Evolutionary conservation across 2,113 vertebrate species (phyloP).

Genomic region (Oostethus manadensis): DNA sequence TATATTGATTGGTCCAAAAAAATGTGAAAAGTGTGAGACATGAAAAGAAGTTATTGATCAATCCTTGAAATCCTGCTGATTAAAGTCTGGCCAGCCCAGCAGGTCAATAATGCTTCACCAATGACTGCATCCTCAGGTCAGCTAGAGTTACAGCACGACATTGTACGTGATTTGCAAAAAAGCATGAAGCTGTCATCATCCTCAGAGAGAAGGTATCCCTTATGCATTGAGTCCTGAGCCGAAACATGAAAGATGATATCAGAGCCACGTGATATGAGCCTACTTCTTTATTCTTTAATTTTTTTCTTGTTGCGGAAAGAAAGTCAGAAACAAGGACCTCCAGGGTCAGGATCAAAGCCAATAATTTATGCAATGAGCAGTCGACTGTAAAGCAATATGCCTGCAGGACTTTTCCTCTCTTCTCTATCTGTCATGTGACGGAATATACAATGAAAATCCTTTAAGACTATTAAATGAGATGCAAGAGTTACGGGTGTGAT

Average conservation of each 20-base stretch:
- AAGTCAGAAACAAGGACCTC: conserved; percentile 44
- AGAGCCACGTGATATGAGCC: conserved; percentile 21
- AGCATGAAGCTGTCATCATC: background rate
- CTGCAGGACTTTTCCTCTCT: conserved; percentile 31
- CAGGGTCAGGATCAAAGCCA: conserved; percentile 41
- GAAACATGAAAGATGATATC: conserved; percentile 27
- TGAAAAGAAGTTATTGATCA: conserved; percentile 70
- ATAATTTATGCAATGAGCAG: conserved; percentile 19
- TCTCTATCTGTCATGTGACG: conserved; percentile 11
- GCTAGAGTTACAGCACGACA: background rate
- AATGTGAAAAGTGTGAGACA: conserved; percentile 61
- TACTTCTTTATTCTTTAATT: conserved; percentile 43
- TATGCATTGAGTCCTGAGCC: conserved; percentile 5
- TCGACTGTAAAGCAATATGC: conserved; percentile 44
- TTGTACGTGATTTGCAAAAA: conserved; percentile 2
- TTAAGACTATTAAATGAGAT: conserved; percentile 18
- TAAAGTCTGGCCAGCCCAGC: conserved; percentile 41
- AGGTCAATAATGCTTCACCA: conserved; percentile 52
- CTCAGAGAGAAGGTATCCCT: conserved; percentile 4
- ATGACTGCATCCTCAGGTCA: conserved; percentile 44
- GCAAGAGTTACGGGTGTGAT: conserved; percentile 3
- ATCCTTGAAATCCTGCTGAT: conserved; percentile 61
- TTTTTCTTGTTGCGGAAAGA: conserved; percentile 38
- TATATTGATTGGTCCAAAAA: conserved; percentile 55
- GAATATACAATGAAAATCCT: conserved; percentile 32